Base-by-base conservation (phyloP, 2,888 invertebrate species). In the Morpho achilles region DNA sequence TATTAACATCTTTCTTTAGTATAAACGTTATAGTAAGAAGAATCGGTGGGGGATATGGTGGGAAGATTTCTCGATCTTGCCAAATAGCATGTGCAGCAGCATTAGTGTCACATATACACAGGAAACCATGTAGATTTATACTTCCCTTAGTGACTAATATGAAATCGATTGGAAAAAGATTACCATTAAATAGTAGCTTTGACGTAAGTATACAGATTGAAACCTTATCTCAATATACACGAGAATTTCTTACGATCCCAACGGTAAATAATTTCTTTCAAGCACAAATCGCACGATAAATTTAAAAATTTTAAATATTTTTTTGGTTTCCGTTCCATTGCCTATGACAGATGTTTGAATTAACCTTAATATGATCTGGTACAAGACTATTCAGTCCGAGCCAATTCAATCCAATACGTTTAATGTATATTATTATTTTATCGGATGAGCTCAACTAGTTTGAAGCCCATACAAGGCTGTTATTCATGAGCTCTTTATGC, bases 41-140 rank as follows among this genome's bases (percentile, higher is more conserved):
- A 71, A 68, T 95, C 39, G 93, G 96, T 41, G 94, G 95, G 59
- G 92, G 82, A 7, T 92, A 94, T 75, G 93, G 96, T 22, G 79
- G 91, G 8, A 93, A 94, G 82, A 92, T 94, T 61, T 91, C 92
- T 0, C 87, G 94, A 2, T 78, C 92, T 1, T 66, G 81, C 7
- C 90, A 91, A 56, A 75, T 93, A 1, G 91, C 93, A 0, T 92
- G 92, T 57, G 93, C 93, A 3, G 92, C 93, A 52, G 94, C 94
- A 0, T 68, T 95, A 16, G 94, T 93, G 0, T 87, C 93, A 0
- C 80, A 92, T 67, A 79, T 91, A 22, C 79, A 91, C 10, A 91
- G 92, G 70, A 91, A 90, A 64, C 93, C 94, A 1, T 93, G 94
- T 8, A 84, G 94, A 52, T 87, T 95, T 58, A 82, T 92, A 4